A percentile compares a stretch with the other conserved stretches of the same genome.
Conservation (phyloP, 2,797 vertebrate genomes). For the Hybognathus amarus region DNA sequence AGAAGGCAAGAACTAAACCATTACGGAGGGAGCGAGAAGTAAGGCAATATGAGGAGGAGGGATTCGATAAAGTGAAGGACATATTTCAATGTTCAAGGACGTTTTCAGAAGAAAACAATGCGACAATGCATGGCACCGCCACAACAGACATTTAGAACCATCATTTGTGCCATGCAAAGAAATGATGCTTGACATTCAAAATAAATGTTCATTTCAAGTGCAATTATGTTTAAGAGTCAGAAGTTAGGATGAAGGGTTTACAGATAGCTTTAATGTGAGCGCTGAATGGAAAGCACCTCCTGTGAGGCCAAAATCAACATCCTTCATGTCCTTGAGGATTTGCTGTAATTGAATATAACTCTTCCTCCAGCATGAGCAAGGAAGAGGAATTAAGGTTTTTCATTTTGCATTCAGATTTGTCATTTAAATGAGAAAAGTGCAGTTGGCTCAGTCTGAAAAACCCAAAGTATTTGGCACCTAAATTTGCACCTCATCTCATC, state of each 20-base stretch:
- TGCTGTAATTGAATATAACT: constrained; percentile 35
- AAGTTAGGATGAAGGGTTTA: constrained; percentile 46
- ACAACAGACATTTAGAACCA: constrained; percentile 35
- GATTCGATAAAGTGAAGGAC: constrained; percentile 50
- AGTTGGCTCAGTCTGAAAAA: constrained; percentile 1
- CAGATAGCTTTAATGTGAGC: constrained; percentile 46
- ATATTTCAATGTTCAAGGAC: constrained; percentile 51
- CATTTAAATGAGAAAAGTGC: constrained; percentile 22
- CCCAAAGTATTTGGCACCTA: neutral
- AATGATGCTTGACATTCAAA: constrained; percentile 50
- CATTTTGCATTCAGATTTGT: neutral
- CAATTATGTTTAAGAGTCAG: constrained; percentile 47
- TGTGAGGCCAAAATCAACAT: constrained; percentile 51
- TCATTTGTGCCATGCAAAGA: neutral
- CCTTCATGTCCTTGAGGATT: constrained; percentile 45
- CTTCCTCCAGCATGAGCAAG: constrained; percentile 4
- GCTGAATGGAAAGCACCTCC: constrained; percentile 35
- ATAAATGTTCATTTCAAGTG: constrained; percentile 48
- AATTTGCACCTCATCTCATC: neutral
- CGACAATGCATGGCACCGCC: constrained; percentile 9
- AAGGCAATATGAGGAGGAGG: constrained; percentile 20
- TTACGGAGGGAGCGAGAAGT: constrained; percentile 18
- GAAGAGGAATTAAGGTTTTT: constrained; percentile 19
- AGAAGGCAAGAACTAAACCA: constrained; percentile 51
- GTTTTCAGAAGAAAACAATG: constrained; percentile 27